Evolutionary conservation across 2,888 invertebrate genomes (phyloP), one percentile per base, ranked within the genome.

Genomic region (Yponomeuta plumbellus): DNA sequence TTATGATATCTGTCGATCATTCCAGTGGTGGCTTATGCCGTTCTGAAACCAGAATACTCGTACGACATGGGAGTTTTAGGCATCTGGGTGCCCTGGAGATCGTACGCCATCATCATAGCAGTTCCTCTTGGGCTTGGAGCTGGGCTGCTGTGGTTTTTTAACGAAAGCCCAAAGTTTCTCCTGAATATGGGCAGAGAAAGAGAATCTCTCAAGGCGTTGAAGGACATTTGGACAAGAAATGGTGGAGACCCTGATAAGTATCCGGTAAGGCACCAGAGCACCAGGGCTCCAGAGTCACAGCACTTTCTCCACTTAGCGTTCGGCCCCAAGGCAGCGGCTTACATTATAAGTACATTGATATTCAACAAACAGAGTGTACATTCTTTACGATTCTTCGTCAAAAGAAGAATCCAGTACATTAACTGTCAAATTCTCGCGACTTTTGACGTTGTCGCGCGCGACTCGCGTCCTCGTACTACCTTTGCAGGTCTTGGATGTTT

Each of bases 131-230:
- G 95, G 0, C 69, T 94, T 0, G 92, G 94, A 11, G 93, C 93
- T 0, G 70, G 93, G 57, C 84, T 92, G 59, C 84, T 94, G 23
- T 88, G 92, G 71, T 90, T 92, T 72, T 92, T 92, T 73, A 92
- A 94, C 11, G 96, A 96, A 80, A 96, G 95, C 76, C 96, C 96
- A 8, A 96, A 95, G 81, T 96, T 95, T 78, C 85, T 96, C 6
- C 93, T 94, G 80, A 92, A 94, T 61, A 92, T 93, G 40, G 94
- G 95, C 4, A 88, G 91, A 57, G 92, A 91, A 64, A 88, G 92
- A 0, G 93, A 95, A 69, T 95, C 95, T 0, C 76, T 95, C 17
- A 72, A 83, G 2, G 92, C 94, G 1, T 87, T 95, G 71, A 83
- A 81, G 70, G 88, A 80, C 70, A 94, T 96, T 63, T 94, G 93